These are phyloP conservation scores for Drosophila persimilis DNA, from an alignment of 1,140 invertebrate species.

Conservation along the genomic window DNA sequence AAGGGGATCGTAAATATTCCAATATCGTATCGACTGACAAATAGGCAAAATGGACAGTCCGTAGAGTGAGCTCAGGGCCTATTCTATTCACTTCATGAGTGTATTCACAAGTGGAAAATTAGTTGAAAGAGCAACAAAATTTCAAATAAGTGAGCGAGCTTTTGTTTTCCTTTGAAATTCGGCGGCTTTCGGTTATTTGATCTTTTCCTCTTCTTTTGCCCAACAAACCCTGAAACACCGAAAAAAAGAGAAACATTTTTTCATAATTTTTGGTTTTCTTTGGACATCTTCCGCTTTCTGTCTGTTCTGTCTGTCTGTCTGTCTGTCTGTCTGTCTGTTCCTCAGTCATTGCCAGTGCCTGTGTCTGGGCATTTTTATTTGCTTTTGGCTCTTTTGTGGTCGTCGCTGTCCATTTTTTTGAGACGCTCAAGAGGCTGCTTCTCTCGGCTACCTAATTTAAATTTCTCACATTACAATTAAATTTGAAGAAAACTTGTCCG, in stretches of 20 bases:
- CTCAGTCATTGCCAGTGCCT: constrained; percentile 69
- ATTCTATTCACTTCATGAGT: constrained; percentile 7
- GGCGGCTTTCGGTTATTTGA: constrained; percentile 75
- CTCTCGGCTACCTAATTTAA: constrained; percentile 76
- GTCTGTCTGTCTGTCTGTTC: constrained; percentile 26
- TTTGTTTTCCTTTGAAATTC: constrained; percentile 81
- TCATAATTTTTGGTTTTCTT: constrained; percentile 67
- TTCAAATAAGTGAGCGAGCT: constrained; percentile 74
- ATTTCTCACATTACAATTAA: constrained; percentile 81
- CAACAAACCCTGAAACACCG: constrained; percentile 45
- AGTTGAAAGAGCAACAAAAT: constrained; percentile 63
- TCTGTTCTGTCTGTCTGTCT: neutral
- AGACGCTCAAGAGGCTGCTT: constrained; percentile 6
- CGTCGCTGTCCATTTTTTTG: constrained; percentile 25
- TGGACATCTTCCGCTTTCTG: constrained; percentile 63
- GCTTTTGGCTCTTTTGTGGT: constrained; percentile 33
- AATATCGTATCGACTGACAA: constrained; percentile 69
- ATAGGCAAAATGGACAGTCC: constrained; percentile 51
- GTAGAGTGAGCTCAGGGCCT: constrained; percentile 17
- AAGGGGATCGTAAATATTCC: constrained; percentile 69
- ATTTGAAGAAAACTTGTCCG: constrained; percentile 59
- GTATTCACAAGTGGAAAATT: constrained; percentile 72
- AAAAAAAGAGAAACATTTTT: constrained; percentile 65
- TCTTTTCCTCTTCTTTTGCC: constrained; percentile 56
- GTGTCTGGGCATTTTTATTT: constrained; percentile 55